These are phyloP conservation scores for Anguilla obscura DNA, from an alignment of 2,797 vertebrate species.

Conservation along the genomic window DNA sequence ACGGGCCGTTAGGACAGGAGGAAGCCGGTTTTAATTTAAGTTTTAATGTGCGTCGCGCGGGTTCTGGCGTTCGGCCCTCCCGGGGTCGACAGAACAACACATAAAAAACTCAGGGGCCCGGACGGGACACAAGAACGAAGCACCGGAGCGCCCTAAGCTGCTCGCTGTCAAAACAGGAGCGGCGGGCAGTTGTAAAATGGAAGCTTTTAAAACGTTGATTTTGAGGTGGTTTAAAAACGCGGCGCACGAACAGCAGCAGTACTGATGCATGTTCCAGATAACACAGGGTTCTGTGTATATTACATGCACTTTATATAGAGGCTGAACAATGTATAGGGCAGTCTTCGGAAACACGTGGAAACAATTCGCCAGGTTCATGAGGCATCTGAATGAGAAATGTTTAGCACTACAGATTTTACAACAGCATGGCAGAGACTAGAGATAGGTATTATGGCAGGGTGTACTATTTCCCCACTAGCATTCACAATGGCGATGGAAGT, in stretches of 20 bases:
- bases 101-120: slow-evolving; percentile 14
- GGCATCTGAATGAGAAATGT: slow-evolving; percentile 55
- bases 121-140: background rate
- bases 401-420: too few relatives aligned
- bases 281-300: background rate
- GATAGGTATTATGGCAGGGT: too few relatives aligned
- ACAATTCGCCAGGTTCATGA: slow-evolving; percentile 59
- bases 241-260: background rate
- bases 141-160: too few relatives aligned
- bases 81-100: slow-evolving; percentile 45
- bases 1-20: slow-evolving; percentile 62
- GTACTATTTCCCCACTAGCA: too few relatives aligned
- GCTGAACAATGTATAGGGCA: background rate
- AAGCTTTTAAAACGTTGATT: background rate
- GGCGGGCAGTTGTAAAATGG: slow-evolving; percentile 14
- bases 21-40: slow-evolving; percentile 49
- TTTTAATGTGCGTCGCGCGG: slow-evolving; percentile 61
- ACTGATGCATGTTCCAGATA: background rate
- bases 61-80: slow-evolving; percentile 48
- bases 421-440: too few relatives aligned
- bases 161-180: slow-evolving; percentile 9
- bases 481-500: too few relatives aligned
- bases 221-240: background rate
- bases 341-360: slow-evolving; percentile 51
- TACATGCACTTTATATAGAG: background rate